Base-by-base conservation (phyloP, 2,888 invertebrate species). In the Apoda limacodes region DNA sequence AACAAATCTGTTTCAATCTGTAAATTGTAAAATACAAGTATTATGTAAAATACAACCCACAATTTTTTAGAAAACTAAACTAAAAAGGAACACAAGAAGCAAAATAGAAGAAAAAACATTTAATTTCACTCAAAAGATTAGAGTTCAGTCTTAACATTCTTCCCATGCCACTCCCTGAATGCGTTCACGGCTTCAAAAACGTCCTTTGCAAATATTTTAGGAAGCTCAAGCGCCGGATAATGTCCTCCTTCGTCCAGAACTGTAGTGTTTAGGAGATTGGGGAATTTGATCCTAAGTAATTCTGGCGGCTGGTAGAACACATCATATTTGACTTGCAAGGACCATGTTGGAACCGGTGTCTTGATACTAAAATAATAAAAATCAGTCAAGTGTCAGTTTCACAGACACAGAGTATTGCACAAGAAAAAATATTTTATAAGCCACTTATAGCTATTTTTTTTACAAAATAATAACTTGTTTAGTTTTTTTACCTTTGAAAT, bases 181-280 rank as follows among this genome's bases (percentile, higher is more conserved):
- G 50, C 52, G 5, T 31, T 39, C 2, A 72, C 36, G 1, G 72
- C 70, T 13, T 57, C 56, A n/a, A 72, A 30, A 0, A 95, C 68
- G 50, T 94, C 92, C 2, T 84, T 68, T 4, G 90, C 83, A 17
- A 94, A 66, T 1, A 86, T 45, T 37, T 84, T 55, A 0, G 95
- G 93, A 42, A 86, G 70, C 59, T 96, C 92, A 27, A 93, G 82
- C 0, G 93, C 93, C 0, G 89, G 84, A 74, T 95, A 96, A 61
- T 96, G 95, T 0, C 95, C 95, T 2, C 92, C 93, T 2, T 83
- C 69, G 0, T 82, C 60, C 32, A 87, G 54, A 22, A 85, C 74
- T 0, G 83, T 87, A 34, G 82, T 82, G 20, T 86, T 85, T 1
- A 90, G 72, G 3, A 93, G 50, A 54, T 92, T 89, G 1, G 52